A percentile compares a stretch with the other conserved stretches of the same genome.
Evolutionary conservation across 2,888 invertebrate species (phyloP).

Genomic region (Exephanes ischioxanthus): DNA sequence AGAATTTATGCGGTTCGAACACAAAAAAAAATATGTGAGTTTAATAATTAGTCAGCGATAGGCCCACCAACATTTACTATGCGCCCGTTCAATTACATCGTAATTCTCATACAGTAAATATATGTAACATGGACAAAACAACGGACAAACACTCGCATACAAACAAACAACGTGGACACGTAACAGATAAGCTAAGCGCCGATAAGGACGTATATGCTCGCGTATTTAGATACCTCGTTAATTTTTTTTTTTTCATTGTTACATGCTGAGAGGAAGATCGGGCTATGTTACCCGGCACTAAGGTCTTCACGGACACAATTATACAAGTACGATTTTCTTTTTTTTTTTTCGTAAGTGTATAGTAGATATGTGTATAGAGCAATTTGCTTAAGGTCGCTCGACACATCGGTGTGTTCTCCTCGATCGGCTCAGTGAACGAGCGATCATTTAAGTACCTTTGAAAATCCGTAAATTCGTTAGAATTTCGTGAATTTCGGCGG

Average conservation of each 20-base stretch:
- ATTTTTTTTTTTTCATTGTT: slow-evolving; percentile 3
- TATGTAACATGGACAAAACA: slow-evolving; percentile 25
- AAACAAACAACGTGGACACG: slow-evolving; percentile 33
- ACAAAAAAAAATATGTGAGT: not conserved
- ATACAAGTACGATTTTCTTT: slow-evolving; percentile 74
- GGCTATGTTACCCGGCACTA: slow-evolving; percentile 7
- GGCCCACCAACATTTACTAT: slow-evolving; percentile 80
- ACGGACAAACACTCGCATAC: slow-evolving; percentile 44
- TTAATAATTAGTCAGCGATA: slow-evolving; percentile 60
- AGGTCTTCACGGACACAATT: slow-evolving; percentile 80
- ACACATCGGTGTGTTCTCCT: not conserved
- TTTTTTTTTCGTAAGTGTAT: slow-evolving; percentile 24
- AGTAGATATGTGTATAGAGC: slow-evolving; percentile 30
- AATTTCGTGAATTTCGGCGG: not conserved
- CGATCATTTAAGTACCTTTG: not conserved
- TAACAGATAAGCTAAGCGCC: slow-evolving; percentile 43
- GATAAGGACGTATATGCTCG: slow-evolving; percentile 13
- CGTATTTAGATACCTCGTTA: slow-evolving; percentile 15
- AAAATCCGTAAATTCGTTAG: not conserved
- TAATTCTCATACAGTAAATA: slow-evolving; percentile 40
- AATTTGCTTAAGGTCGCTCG: not conserved
- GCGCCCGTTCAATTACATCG: slow-evolving; percentile 33
- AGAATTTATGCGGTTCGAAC: slow-evolving; percentile 28
- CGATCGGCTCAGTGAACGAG: not conserved
- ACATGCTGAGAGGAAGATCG: slow-evolving; percentile 20